Evolutionary conservation across 2,113 vertebrate species (phyloP).

Genomic region (Lampris megalopsis): DNA sequence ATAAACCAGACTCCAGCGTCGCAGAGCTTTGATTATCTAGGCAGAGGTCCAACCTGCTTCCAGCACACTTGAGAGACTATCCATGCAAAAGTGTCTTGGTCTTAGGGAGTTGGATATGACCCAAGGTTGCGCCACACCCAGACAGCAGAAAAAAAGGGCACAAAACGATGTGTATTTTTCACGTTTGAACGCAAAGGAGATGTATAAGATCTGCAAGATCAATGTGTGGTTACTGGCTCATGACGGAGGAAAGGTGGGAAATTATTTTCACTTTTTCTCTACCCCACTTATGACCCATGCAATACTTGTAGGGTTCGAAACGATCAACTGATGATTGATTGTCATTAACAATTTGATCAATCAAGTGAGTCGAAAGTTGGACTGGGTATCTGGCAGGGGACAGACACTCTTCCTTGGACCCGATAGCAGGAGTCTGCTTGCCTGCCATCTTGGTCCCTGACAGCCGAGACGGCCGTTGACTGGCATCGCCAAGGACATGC

Average conservation of each 20-base stretch:
- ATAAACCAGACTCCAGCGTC: not conserved
- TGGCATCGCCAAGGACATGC: slow-evolving; percentile 68
- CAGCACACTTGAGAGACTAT: not conserved
- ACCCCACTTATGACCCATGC: not conserved
- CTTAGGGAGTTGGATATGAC: not conserved
- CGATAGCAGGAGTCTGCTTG: slow-evolving; percentile 37
- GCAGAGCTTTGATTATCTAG: not conserved
- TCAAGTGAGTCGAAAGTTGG: slow-evolving; percentile 16
- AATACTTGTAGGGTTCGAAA: not conserved
- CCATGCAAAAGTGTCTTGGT: not conserved
- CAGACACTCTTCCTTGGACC: slow-evolving; percentile 30
- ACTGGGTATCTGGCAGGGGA: slow-evolving; percentile 39
- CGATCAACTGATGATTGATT: not conserved
- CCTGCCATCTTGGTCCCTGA: slow-evolving; percentile 72
- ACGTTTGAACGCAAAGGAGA: too few relatives aligned
- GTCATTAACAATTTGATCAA: not conserved
- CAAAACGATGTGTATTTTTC: too few relatives aligned
- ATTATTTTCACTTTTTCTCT: not conserved
- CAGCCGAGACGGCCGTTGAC: slow-evolving; percentile 67
- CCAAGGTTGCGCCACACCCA: not conserved
- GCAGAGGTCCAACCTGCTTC: not conserved
- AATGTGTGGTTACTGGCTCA: not conserved
- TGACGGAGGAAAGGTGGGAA: not conserved
- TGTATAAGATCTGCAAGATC: not conserved
- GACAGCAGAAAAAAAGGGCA: too few relatives aligned